Evolutionary conservation across 1,140 invertebrate genomes (phyloP), one percentile per base, ranked within the genome.

Genomic region (Eubasilissa regina): DNA sequence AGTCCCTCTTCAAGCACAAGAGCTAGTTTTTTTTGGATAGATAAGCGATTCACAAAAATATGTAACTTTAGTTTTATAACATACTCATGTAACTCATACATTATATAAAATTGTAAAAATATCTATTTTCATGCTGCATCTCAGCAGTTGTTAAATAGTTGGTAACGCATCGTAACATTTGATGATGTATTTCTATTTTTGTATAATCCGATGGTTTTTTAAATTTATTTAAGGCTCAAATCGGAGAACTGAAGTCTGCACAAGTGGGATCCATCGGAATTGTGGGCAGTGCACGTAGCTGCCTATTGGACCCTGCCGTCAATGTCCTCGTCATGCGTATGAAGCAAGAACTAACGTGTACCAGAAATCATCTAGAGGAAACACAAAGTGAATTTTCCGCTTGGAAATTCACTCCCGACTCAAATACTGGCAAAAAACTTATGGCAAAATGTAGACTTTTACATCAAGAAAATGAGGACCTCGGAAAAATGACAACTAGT

Each of bases 381-480:
- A 98, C 97, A 25, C 97, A 99, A 89, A 98, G 98, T 89, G 98
- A 99, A 92, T 90, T 99, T 25, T 96, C 95, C 79, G 98, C 98
- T 0, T 99, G 98, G 98, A 99, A 99, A 89, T 99, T 99, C 86
- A 99, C 97, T 17, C 97, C 98, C 44, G 98, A 99, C 89, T 98
- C 97, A 80, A 97, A 98, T 90, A 99, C 97, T 48, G 98, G 98
- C 17, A 99, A 99, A 89, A 93, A 97, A 80, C 90, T 99, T 77
- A 99, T 99, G 97, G 97, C 97, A 6, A 99, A 98, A 87, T 99
- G 98, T 86, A 92, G 97, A 79, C 90, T 98, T 80, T 89, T 99
- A n/a, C 95, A 99, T 86, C 97, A 98, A 81, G 98, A 99, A 89
- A 99, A 99, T 89, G 98, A 99, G 89, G 98, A 99, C 86, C 89